These are phyloP conservation scores for Parazoanthus darwini DNA, from an alignment of 92 coral and sea anemone genomes.

Conservation along the genomic window DNA sequence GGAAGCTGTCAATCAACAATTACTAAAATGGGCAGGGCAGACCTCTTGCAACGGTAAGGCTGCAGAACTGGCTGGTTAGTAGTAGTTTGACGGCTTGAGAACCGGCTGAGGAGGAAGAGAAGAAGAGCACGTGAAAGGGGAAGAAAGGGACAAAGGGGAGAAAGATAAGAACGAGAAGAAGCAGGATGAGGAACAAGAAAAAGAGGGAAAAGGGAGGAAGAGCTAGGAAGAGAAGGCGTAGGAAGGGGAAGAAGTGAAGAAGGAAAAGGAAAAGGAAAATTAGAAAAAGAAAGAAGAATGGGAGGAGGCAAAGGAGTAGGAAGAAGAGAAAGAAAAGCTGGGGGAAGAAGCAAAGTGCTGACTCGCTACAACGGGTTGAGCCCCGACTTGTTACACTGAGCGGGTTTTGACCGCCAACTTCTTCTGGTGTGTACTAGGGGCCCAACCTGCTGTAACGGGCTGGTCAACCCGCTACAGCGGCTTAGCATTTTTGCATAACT, in stretches of 20 bases:
- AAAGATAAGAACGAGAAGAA: not conserved
- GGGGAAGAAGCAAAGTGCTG: not conserved
- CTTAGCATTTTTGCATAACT: too few relatives aligned
- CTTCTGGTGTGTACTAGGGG: too few relatives aligned
- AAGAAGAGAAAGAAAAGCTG: not conserved
- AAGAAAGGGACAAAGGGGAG: not conserved
- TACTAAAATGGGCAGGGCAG: slow-evolving; percentile 80
- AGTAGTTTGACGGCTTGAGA: not conserved
- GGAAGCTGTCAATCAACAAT: slow-evolving; percentile 56
- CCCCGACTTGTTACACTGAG: too few relatives aligned
- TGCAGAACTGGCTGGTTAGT: not conserved
- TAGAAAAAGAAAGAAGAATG: not conserved
- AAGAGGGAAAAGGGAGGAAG: not conserved
- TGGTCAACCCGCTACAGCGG: too few relatives aligned
- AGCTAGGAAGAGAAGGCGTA: not conserved
- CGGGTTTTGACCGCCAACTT: too few relatives aligned
- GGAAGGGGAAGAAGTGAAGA: not conserved
- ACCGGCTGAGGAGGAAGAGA: not conserved
- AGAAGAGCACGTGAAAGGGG: too few relatives aligned
- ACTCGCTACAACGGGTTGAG: too few relatives aligned
- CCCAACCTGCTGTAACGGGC: too few relatives aligned
- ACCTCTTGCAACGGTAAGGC: slow-evolving; percentile 58
- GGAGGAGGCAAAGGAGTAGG: not conserved
- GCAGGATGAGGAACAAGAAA: not conserved
- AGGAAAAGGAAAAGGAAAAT: not conserved